A percentile compares a stretch with the other conserved stretches of the same genome.
These are phyloP conservation scores for Neoitamus cyanurus DNA, from an alignment of 2,888 invertebrate genomes.

Conservation along the genomic window DNA sequence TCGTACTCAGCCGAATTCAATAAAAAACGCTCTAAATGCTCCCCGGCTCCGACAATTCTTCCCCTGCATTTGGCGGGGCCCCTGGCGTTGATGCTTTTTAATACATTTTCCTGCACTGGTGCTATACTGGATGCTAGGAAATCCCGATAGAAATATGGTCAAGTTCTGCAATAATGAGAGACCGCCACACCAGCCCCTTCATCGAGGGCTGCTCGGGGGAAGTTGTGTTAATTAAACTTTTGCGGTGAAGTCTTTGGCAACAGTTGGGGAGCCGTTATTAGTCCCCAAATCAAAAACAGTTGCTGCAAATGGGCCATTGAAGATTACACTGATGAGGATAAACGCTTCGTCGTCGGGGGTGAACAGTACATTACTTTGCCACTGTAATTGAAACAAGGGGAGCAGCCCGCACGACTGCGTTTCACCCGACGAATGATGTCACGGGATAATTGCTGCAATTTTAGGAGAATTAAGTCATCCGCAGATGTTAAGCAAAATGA, in stretches of 20 bases:
- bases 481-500: neutral
- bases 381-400: neutral
- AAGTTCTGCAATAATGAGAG: constrained; percentile 22
- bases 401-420: neutral
- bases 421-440: neutral
- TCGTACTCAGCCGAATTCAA: constrained; percentile 51
- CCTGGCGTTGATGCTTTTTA: constrained; percentile 34
- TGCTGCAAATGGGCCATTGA: constrained; percentile 27
- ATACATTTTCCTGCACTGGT: constrained; percentile 3
- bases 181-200: neutral
- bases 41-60: constrained; percentile 42
- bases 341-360: neutral
- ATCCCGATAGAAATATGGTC: constrained; percentile 9
- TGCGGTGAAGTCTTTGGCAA: constrained; percentile 15
- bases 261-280: constrained; percentile 31
- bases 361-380: neutral
- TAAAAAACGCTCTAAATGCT: constrained; percentile 52
- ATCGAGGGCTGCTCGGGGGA: neutral
- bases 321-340: neutral
- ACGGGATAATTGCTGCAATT: neutral
- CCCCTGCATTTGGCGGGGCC: constrained; percentile 49
- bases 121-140: neutral
- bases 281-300: constrained; percentile 40
- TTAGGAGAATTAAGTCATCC: neutral
- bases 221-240: constrained; percentile 43